Base-by-base conservation (phyloP, 1,140 invertebrate genomes). In the Atta cephalotes region DNA sequence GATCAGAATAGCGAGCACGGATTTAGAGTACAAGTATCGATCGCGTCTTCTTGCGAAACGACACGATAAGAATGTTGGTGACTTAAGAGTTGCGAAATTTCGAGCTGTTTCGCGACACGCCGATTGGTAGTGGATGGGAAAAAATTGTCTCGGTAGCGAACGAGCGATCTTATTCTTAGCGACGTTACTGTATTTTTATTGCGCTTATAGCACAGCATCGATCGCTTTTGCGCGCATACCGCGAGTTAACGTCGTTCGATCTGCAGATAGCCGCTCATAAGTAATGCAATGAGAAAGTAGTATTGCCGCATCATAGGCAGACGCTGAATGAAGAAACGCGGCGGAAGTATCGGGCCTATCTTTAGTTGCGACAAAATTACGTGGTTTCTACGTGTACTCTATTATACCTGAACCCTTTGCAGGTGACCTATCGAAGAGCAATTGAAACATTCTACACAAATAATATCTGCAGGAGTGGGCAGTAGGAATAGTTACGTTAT, bases 101-200 rank as follows among this genome's bases (percentile, higher is more conserved):
- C 12, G 3, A 79, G 28, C 6, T 21, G 18, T 66, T 79, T 66
- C 77, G 77, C 45, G 77, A 53, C 51, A 70, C 63, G 45, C 18
- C 31, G 45, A 25, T 45, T 18, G 62, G 21, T 49, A 25, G 18
- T 70, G 78, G 70, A 70, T 56, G 31, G 65, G 5, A 45, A 35
- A 56, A 31, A 35, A 70, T 70, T 49, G 62, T 28, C 28, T 18
- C 62, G 9, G 14, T 7, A n/a, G 49, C 49, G 49, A 10, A 49
- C 49, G 10, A 21, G 71, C 39, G n/a, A 53, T 39, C 25, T 81
- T 81, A 81, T 81, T 81, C 79, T 81, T 71, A 45, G 66, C 51
- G 65, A 45, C 51, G 51, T 81, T 39, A 12, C 58, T 71, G 71
- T 81, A 81, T 81, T 81, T 81, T 81, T 81, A 81, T 81, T 81